These are phyloP conservation scores for Lytechinus variegatus DNA, from an alignment of 35 echinoderm and acorn worm genomes.

Conservation along the genomic window DNA sequence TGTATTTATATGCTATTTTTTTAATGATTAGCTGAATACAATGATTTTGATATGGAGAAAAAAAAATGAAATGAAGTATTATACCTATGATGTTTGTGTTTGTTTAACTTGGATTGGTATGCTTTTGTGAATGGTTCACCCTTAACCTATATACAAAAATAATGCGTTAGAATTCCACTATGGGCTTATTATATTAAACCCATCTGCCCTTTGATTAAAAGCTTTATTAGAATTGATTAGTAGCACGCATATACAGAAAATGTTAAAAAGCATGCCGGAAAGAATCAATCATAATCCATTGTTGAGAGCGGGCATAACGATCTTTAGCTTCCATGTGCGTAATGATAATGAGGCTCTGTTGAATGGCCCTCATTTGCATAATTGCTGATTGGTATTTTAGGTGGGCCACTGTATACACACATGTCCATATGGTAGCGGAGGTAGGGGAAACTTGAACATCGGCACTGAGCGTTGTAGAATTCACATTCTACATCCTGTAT, in stretches of 20 bases:
- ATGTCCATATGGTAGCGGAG: background rate
- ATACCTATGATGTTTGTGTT: background rate
- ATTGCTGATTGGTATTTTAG: constrained; percentile 28
- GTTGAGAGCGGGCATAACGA: constrained; percentile 7
- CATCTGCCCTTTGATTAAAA: background rate
- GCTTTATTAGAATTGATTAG: background rate
- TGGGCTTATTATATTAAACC: background rate
- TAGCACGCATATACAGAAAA: background rate
- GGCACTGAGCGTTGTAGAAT: background rate
- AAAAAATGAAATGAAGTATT: too few relatives aligned
- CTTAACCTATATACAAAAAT: background rate
- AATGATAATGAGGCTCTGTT: constrained; percentile 25
- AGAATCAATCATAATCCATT: background rate
- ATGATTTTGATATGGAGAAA: background rate
- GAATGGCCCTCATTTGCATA: constrained; percentile 25
- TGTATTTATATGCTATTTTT: background rate
- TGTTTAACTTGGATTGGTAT: background rate
- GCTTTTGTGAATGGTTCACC: background rate
- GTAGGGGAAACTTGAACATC: background rate
- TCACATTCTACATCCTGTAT: background rate
- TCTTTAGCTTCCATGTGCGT: background rate
- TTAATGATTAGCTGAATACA: background rate
- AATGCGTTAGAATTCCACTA: background rate
- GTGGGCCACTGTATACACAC: background rate
- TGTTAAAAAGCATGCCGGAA: background rate